Percentiles rank a stretch among this genome's conserved stretches.
Conservation (phyloP, 2,888 invertebrate species). For the Torymus aiolomorphi region DNA sequence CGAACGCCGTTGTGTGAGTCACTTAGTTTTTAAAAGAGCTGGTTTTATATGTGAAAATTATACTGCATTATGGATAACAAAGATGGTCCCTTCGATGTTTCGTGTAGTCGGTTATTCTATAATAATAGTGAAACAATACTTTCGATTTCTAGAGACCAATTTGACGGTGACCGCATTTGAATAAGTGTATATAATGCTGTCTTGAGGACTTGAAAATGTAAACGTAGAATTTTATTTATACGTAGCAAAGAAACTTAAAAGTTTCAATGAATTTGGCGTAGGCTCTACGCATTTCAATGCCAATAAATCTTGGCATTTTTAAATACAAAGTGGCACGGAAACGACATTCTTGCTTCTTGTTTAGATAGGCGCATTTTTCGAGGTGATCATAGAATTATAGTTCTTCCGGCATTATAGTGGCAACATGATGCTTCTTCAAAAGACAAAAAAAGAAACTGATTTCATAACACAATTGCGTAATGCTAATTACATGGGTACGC, state of each 20-base stretch:
- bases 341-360: too few relatives aligned
- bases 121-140: not conserved
- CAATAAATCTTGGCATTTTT: too few relatives aligned
- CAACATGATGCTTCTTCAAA: not conserved
- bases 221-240: too few relatives aligned
- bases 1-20: not conserved
- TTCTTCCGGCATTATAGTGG: not conserved
- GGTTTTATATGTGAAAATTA: constrained; percentile 14
- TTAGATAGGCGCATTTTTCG: too few relatives aligned
- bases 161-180: not conserved
- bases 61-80: not conserved
- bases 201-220: not conserved
- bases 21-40: constrained; percentile 4
- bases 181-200: not conserved
- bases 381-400: not conserved
- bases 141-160: not conserved
- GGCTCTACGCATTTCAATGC: not conserved
- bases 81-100: not conserved
- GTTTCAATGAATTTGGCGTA: not conserved
- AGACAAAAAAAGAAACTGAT: not conserved
- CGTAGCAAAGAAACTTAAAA: too few relatives aligned
- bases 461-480: constrained; percentile 19
- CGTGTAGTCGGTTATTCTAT: not conserved
- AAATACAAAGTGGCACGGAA: too few relatives aligned
- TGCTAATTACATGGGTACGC: not conserved